phyloP scores from a whole-genome alignment of 2,797 vertebrate species.

The Eospalax fontanierii region DNA sequence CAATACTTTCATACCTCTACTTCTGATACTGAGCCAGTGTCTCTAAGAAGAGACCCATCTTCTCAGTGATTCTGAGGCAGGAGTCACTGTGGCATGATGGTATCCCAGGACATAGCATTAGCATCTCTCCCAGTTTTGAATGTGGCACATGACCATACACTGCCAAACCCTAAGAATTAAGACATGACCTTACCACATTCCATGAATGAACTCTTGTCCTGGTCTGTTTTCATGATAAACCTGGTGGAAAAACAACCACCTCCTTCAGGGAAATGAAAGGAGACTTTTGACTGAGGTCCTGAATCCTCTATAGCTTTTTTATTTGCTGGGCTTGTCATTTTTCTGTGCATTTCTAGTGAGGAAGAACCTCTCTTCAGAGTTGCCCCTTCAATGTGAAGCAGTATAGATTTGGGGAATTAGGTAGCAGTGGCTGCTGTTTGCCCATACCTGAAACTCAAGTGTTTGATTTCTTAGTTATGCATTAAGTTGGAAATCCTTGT shows the following conservation, averaged over 20 bases:
- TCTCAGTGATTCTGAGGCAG: not conserved
- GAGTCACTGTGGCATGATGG: constrained; percentile 40
- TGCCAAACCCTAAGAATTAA: constrained; percentile 47
- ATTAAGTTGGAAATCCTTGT: constrained; percentile 66
- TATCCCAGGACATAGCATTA: not conserved
- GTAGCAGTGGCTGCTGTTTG: constrained; percentile 49
- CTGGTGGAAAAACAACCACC: not conserved
- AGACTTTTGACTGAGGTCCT: constrained; percentile 46
- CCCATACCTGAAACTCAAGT: constrained; percentile 36
- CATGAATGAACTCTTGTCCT: not conserved
- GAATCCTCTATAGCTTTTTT: not conserved
- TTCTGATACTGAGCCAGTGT: constrained; percentile 32
- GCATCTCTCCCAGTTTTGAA: not conserved
- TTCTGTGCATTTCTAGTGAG: constrained; percentile 3
- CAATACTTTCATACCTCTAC: constrained; percentile 59
- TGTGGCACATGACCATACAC: constrained; percentile 9
- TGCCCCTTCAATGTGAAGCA: constrained; percentile 53
- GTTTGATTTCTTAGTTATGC: constrained; percentile 46
- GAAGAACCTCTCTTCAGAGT: not conserved
- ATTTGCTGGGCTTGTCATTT: not conserved
- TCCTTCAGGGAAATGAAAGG: constrained; percentile 5
- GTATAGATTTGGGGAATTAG: not conserved
- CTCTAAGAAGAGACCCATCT: constrained; percentile 54
- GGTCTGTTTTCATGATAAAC: constrained; percentile 17
- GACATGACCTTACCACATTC: constrained; percentile 4